Evolutionary conservation across 2,113 vertebrate genomes (phyloP).

Genomic region (Pycnonotus jocosus): DNA sequence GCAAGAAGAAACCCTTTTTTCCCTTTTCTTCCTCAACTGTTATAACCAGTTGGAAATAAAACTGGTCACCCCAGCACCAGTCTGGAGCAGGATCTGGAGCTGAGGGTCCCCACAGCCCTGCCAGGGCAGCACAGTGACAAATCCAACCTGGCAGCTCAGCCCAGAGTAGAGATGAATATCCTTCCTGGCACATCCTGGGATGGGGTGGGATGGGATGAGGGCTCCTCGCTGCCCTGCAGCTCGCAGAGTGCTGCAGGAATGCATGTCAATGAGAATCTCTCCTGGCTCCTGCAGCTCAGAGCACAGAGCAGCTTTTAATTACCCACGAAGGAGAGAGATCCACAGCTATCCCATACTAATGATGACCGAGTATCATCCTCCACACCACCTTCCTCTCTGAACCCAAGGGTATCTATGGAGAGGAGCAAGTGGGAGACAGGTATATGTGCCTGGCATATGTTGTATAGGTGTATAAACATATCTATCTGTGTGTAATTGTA

Average conservation of each 20-base stretch:
- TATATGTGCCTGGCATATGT: background rate
- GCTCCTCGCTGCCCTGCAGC: background rate
- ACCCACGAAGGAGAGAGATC: background rate
- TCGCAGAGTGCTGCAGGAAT: background rate
- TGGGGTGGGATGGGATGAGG: background rate
- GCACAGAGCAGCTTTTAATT: slow-evolving; percentile 38
- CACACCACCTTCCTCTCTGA: background rate
- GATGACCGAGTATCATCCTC: background rate
- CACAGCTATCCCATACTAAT: background rate
- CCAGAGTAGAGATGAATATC: accelerated
- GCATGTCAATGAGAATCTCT: background rate
- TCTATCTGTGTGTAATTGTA: background rate
- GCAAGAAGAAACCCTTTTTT: background rate
- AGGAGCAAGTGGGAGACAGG: background rate
- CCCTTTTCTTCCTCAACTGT: background rate
- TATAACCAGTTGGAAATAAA: background rate
- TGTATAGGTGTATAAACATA: background rate
- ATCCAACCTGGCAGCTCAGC: background rate
- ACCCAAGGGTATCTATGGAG: background rate
- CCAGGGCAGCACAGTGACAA: accelerated
- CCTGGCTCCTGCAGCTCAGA: background rate
- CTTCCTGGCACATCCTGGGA: background rate
- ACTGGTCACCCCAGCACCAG: accelerated
- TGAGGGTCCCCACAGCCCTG: background rate
- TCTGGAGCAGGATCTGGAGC: background rate